Conservation (phyloP, 2,797 vertebrate genomes). For the Calcarius lapponicus region DNA sequence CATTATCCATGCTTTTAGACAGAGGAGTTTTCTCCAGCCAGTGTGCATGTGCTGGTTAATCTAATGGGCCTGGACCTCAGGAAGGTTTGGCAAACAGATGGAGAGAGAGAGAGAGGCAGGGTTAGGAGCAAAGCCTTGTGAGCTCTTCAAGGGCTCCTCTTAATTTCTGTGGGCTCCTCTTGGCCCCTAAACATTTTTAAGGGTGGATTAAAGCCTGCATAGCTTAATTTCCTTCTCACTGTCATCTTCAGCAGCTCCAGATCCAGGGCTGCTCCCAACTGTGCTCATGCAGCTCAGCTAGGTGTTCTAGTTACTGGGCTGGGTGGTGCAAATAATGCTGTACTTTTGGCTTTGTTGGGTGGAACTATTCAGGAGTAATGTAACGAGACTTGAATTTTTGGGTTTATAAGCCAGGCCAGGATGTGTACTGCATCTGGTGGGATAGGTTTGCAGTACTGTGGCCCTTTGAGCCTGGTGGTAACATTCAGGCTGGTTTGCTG, state of each 20-base stretch:
- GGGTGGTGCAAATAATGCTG: not conserved
- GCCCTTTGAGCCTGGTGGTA: not conserved
- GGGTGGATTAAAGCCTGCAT: not conserved
- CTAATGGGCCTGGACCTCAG: not conserved
- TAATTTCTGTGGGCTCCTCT: not conserved
- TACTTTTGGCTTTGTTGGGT: not conserved
- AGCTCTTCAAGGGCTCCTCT: not conserved
- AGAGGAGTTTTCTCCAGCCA: not conserved
- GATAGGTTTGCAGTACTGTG: not conserved
- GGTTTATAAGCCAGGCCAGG: not conserved
- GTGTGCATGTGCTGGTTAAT: not conserved
- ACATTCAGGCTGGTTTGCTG: not conserved
- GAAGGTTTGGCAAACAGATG: not conserved
- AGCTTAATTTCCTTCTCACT: fast-evolving
- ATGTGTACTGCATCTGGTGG: not conserved
- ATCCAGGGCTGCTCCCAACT: not conserved
- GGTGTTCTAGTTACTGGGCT: not conserved
- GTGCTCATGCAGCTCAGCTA: not conserved
- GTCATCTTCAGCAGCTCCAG: not conserved
- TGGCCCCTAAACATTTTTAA: not conserved
- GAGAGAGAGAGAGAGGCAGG: not conserved
- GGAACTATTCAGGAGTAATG: not conserved
- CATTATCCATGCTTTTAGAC: not conserved
- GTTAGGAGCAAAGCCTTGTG: not conserved
- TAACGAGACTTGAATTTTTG: fast-evolving